phyloP scores from a whole-genome alignment of 2,797 vertebrate species.

The Hapalemur alaotrensis region DNA sequence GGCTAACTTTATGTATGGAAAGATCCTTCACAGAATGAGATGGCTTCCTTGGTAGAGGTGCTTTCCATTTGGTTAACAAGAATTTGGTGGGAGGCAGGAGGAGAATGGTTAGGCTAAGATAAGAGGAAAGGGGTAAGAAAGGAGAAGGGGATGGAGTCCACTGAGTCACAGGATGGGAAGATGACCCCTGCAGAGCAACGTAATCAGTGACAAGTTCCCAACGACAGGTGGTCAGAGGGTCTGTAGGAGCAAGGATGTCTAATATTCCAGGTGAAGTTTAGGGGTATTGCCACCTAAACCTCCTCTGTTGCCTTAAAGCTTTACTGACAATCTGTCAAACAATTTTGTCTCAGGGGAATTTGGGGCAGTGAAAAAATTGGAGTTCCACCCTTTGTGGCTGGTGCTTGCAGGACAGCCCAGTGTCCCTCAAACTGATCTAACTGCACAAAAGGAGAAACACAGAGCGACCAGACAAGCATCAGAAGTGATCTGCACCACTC shows the following conservation, averaged over 20 bases:
- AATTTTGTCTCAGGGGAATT: neutral
- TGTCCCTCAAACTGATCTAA: neutral
- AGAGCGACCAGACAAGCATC: neutral
- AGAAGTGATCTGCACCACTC: too few species aligned
- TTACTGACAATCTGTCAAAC: neutral
- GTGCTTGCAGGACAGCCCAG: neutral
- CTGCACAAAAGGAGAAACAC: neutral
- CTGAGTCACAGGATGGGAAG: neutral
- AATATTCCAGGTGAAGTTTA: neutral
- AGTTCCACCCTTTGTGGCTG: neutral
- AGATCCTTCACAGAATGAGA: neutral
- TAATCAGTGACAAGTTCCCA: neutral
- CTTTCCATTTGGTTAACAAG: neutral
- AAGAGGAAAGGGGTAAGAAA: neutral
- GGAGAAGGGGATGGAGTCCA: neutral
- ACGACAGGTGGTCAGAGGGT: neutral
- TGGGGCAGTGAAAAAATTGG: neutral
- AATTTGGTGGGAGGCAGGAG: neutral
- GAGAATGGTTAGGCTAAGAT: neutral
- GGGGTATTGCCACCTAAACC: too few species aligned
- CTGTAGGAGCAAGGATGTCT: neutral
- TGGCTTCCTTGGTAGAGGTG: neutral
- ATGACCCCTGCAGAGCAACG: neutral
- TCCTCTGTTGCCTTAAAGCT: neutral
- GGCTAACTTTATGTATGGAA: neutral